phyloP scores from a whole-genome alignment of 2,113 vertebrate genomes.

The Poecile atricapillus region DNA sequence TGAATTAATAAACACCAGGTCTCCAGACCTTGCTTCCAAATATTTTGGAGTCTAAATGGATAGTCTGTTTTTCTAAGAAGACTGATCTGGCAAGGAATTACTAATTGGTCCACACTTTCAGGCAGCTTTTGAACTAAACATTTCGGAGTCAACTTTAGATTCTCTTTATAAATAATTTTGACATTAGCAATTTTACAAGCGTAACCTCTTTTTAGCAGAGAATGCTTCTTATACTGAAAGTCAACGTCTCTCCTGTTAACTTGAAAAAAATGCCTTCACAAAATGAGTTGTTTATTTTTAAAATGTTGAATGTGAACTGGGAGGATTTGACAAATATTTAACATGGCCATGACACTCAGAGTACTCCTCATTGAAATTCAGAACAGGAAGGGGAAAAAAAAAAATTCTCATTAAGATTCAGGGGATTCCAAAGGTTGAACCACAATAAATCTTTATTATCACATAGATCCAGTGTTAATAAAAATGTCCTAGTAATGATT shows the following conservation, averaged over 20 bases:
- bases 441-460: conserved; percentile 32
- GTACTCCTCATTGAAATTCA: conserved; percentile 13
- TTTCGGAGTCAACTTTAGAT: background rate
- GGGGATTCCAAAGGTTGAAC: conserved; percentile 16
- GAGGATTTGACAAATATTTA: conserved; percentile 20
- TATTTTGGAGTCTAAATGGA: background rate
- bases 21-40: background rate
- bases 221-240: background rate
- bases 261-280: background rate
- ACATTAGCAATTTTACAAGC: background rate
- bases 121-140: background rate
- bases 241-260: background rate
- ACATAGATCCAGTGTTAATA: conserved; percentile 11
- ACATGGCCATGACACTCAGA: background rate
- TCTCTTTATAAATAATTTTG: background rate
- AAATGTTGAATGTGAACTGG: background rate
- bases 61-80: background rate
- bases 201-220: background rate
- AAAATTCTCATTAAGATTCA: conserved; percentile 30
- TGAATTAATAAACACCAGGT: background rate
- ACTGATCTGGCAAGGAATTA: background rate
- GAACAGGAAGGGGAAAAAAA: background rate
- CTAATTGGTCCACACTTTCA: background rate
- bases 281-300: conserved; percentile 1
- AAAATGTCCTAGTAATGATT: conserved; percentile 1